These are phyloP conservation scores for Saguinus imperator DNA, from an alignment of 2,113 vertebrate genomes.

Conservation along the genomic window DNA sequence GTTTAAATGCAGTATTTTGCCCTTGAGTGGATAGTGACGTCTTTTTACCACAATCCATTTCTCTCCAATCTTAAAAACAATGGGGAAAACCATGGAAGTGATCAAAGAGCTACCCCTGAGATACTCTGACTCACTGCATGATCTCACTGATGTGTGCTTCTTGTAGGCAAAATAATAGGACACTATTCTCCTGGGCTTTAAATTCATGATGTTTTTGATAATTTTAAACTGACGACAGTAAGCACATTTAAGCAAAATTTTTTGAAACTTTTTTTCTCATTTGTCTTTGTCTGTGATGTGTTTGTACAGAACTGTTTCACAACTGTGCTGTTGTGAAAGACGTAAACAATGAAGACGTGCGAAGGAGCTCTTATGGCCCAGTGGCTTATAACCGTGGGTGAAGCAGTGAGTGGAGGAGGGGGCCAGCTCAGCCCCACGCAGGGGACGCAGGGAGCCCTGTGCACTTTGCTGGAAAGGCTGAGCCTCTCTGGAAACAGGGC, in stretches of 20 bases:
- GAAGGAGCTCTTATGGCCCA: background rate
- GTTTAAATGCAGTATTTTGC: background rate
- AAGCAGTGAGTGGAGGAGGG: no score
- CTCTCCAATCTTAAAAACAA: background rate
- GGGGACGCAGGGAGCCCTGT: background rate
- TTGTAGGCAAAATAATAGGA: background rate
- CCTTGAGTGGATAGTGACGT: no score
- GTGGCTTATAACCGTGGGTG: background rate
- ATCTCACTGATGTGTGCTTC: background rate
- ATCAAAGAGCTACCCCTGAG: background rate
- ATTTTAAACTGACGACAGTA: background rate
- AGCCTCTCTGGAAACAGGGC: no score
- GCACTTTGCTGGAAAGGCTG: background rate
- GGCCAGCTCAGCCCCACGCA: background rate
- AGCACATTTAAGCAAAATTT: background rate
- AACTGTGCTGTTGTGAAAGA: background rate
- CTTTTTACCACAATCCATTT: background rate
- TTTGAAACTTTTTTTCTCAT: background rate
- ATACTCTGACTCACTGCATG: background rate
- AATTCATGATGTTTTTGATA: background rate
- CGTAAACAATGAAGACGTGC: background rate
- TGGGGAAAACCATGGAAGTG: background rate
- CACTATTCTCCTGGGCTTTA: background rate
- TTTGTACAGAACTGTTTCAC: background rate
- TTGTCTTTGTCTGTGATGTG: background rate